Evolutionary conservation across 1,140 invertebrate genomes (phyloP), one percentile per base, ranked within the genome.

Genomic region (Hylyphantes graminicola): DNA sequence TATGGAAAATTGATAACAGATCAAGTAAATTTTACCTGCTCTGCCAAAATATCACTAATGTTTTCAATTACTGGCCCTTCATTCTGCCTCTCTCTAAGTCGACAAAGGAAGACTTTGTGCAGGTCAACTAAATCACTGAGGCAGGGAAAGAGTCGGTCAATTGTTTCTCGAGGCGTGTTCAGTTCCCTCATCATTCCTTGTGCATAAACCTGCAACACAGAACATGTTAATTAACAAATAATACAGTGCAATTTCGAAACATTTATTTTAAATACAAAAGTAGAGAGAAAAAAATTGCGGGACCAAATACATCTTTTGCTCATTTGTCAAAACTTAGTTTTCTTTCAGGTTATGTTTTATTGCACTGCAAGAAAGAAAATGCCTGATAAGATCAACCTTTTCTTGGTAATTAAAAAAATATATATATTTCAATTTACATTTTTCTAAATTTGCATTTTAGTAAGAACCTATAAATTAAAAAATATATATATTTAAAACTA

Each of bases 131-230:
- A 92, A 88, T 97, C 95, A 63, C 93, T 92, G n/a, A 98, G 90
- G 67, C 95, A 92, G 0, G 96, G 96, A 91, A 98, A 98, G 92
- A 98, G 94, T 61, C 94, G 91, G 84, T 96, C 93, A 0, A 96
- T 91, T 87, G 93, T 93, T 11, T 93, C 89, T 51, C 85, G 90
- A 15, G 93, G 91, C 85, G 92, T 88, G 86, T 94, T 92, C 87
- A 96, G 93, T 88, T 96, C 93, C 12, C 93, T 93, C 85, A 93
- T 91, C 89, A 98, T 92, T 72, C 96, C 96, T 80, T 96, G 94
- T n/a, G 93, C 94, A 89, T 97, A 97, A 88, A 96, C 93, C 93
- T 94, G 89, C 68, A 15, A 68, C 57, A 35, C 35, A 35, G 35
- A 21, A 19, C 0, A 57, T n/a, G 19, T 19, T 77, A 78, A 57